Evolutionary conservation across 2,113 vertebrate genomes (phyloP).

Genomic region (Nothoprocta pentlandii): DNA sequence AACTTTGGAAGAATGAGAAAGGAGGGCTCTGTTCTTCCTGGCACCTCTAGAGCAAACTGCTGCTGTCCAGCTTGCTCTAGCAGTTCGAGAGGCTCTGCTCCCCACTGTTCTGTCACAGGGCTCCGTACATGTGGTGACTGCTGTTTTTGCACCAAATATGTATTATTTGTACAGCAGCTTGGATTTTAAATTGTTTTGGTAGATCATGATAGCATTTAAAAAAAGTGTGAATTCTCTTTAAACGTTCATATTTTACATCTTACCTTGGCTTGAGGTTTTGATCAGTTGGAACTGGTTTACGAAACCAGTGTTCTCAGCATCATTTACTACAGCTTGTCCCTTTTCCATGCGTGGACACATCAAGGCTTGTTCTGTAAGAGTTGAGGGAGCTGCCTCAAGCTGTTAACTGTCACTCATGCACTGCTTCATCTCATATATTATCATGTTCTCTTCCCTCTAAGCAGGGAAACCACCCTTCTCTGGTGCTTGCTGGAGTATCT

Average conservation of each 20-base stretch:
- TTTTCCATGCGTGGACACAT: not conserved
- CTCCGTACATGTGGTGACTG: not conserved
- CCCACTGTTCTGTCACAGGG: not conserved
- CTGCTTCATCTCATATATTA: not conserved
- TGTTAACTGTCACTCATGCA: not conserved
- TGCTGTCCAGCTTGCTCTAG: not conserved
- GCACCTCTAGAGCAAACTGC: not conserved
- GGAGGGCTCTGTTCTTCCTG: not conserved
- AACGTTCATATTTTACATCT: not conserved
- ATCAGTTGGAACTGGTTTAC: not conserved
- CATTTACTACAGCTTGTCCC: not conserved
- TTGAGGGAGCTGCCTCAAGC: not conserved
- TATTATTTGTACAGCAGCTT: not conserved
- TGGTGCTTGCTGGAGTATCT: not conserved
- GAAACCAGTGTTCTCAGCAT: not conserved
- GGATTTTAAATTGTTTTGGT: not conserved
- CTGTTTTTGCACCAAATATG: not conserved
- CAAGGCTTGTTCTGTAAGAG: not conserved
- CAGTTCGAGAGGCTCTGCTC: not conserved
- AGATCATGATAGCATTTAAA: not conserved
- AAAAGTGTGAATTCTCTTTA: accelerated
- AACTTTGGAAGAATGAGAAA: not conserved
- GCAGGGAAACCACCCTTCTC: not conserved
- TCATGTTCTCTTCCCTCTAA: accelerated
- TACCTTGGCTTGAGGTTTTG: not conserved